Evolutionary conservation across 2,113 vertebrate species (phyloP).

Genomic region (Equus quagga): DNA sequence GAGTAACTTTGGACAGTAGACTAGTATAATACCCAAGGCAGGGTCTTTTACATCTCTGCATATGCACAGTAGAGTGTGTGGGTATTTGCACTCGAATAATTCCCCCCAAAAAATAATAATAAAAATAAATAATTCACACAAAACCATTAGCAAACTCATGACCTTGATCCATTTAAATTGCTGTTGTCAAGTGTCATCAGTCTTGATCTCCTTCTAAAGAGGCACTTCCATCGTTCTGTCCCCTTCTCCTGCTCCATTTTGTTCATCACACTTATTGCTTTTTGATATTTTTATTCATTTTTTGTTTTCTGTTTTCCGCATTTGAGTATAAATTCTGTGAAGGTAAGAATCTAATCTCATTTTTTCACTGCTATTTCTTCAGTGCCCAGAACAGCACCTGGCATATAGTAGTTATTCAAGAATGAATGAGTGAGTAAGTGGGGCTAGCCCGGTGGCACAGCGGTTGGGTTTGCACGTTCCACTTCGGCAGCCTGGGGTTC

Average conservation of each 20-base stretch:
- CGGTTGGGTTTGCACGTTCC: too few relatives aligned
- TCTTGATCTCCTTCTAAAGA: neutral
- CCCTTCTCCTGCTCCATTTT: neutral
- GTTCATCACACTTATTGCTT: neutral
- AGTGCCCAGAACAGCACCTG: neutral
- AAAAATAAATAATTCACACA: neutral
- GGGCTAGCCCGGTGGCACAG: too few relatives aligned
- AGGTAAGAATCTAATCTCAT: neutral
- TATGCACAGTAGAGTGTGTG: too few relatives aligned
- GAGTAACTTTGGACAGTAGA: neutral
- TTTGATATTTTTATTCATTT: neutral
- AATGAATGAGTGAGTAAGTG: neutral
- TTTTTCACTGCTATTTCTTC: neutral
- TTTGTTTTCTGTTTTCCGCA: neutral
- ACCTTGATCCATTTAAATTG: neutral
- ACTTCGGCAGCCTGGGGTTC: too few relatives aligned
- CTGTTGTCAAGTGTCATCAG: neutral
- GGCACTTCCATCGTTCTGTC: neutral
- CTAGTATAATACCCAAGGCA: neutral
- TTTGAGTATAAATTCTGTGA: neutral
- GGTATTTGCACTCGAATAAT: neutral
- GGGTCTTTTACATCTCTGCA: neutral
- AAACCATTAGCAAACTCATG: neutral
- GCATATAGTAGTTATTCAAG: neutral
- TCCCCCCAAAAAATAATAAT: neutral